Evolutionary conservation across 1,140 invertebrate genomes (phyloP).

Genomic region (Penaeus indicus): DNA sequence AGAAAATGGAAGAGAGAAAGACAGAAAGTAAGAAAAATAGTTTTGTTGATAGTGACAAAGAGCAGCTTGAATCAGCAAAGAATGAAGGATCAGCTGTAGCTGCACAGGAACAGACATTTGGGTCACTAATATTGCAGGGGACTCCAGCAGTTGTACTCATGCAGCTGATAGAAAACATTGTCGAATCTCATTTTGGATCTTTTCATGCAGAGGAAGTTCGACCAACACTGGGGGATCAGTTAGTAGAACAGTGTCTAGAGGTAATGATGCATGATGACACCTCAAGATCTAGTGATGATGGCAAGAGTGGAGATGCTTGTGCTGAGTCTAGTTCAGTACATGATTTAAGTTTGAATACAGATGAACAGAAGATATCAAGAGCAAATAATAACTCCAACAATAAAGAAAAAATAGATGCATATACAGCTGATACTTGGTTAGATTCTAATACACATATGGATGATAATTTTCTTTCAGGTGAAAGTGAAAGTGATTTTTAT

Average conservation of each 20-base stretch:
- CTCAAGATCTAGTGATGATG: not conserved
- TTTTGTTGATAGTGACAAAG: not conserved
- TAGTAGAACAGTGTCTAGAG: slow-evolving; percentile 42
- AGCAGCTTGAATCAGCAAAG: not conserved
- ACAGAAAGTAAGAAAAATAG: not conserved
- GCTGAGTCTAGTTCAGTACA: no score
- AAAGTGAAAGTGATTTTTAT: no score
- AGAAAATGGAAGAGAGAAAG: no score
- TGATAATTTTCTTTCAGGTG: not conserved
- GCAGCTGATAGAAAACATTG: not conserved
- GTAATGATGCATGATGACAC: slow-evolving; percentile 35
- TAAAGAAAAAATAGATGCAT: not conserved
- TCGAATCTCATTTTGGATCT: not conserved
- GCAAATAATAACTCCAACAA: not conserved
- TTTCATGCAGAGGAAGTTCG: slow-evolving; percentile 5
- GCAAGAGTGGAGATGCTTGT: not conserved
- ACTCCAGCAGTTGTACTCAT: no score
- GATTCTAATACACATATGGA: not conserved
- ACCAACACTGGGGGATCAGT: not conserved
- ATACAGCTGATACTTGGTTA: not conserved
- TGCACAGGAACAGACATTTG: not conserved
- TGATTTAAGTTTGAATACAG: not conserved
- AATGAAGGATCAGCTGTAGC: not conserved
- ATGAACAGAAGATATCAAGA: not conserved
- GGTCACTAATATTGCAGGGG: not conserved